Evolutionary conservation across 1,140 invertebrate species (phyloP), one percentile per base, ranked within the genome.

Genomic region (Lanistes nyassanus): DNA sequence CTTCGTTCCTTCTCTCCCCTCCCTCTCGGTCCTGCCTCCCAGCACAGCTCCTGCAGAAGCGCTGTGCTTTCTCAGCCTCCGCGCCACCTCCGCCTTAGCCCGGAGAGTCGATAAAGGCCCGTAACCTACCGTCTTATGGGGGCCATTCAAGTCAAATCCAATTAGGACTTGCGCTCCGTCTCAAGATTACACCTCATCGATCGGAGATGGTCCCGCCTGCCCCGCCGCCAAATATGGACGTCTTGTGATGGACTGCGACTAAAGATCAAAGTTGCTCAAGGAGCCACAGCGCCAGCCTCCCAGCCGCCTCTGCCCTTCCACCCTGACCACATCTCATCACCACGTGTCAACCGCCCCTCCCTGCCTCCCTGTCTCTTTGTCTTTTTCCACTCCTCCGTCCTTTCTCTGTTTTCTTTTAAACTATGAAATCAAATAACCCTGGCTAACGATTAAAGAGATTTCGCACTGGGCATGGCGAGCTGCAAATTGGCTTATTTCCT

Each of bases 351-450:
- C 23, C 65, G 26, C 23, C 29, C 23, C 56, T 4, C 16, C 55
- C 2, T 36, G 2, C 53, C 36, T n/a, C 23, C 31, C 53, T 23
- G 0, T n/a, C 55, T 13, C 53, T 5, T 36, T n/a, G 7, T 19
- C 36, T 42, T 36, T 26, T 39, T 65, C 65, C 36, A 66, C 9
- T 4, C n/a, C 58, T 58, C 26, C 55, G 29, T 42, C 26, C 56
- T 62, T n/a, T 70, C 53, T 37, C 31, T 37, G n/a, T n/a, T n/a
- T n/a, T n/a, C n/a, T 29, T 69, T 47, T 13, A 47, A 47, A 16
- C 75, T 64, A 71, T 76, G 75, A 76, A 76, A 76, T 76, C 75
- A 76, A 76, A 76, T 76, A 76, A 76, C 39, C 62, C 65, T 67
- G 64, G 51, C 51, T 47, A 67, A 58, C 62, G 65, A 58, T 67